These are phyloP conservation scores for Philopedon plagiatum DNA, from an alignment of 2,888 invertebrate genomes.

Conservation along the genomic window DNA sequence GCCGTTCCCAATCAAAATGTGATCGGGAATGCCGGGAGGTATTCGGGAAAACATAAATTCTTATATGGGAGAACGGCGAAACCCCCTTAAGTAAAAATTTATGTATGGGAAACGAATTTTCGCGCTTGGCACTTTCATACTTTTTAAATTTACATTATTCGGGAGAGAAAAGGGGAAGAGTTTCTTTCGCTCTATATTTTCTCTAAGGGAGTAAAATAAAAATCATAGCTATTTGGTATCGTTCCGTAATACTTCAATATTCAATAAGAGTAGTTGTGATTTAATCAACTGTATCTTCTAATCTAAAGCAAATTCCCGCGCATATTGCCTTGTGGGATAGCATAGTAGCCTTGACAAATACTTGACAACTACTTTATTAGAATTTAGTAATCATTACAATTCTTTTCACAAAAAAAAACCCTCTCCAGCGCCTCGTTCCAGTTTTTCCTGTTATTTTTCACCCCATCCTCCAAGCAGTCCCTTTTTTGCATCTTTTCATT, in stretches of 20 bases:
- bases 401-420: too few relatives aligned
- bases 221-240: too few relatives aligned
- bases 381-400: too few relatives aligned
- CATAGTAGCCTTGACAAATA: too few relatives aligned
- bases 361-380: too few relatives aligned
- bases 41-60: constrained; percentile 69
- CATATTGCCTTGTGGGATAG: too few relatives aligned
- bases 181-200: constrained; percentile 10
- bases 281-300: too few relatives aligned
- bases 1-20: constrained; percentile 66
- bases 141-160: constrained; percentile 68
- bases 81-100: constrained; percentile 70
- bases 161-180: not conserved
- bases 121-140: constrained; percentile 66
- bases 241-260: too few relatives aligned
- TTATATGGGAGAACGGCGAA: constrained; percentile 65
- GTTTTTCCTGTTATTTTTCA: constrained; percentile 13
- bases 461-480: not conserved
- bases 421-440: too few relatives aligned
- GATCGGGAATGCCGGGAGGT: constrained; percentile 67
- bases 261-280: too few relatives aligned
- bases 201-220: too few relatives aligned
- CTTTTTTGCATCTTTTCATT: constrained; percentile 42
- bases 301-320: too few relatives aligned
- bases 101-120: constrained; percentile 69